A percentile compares a stretch with the other conserved stretches of the same genome.
Evolutionary conservation across 2,888 invertebrate species (phyloP).

Genomic region (Galerucella pusilla): DNA sequence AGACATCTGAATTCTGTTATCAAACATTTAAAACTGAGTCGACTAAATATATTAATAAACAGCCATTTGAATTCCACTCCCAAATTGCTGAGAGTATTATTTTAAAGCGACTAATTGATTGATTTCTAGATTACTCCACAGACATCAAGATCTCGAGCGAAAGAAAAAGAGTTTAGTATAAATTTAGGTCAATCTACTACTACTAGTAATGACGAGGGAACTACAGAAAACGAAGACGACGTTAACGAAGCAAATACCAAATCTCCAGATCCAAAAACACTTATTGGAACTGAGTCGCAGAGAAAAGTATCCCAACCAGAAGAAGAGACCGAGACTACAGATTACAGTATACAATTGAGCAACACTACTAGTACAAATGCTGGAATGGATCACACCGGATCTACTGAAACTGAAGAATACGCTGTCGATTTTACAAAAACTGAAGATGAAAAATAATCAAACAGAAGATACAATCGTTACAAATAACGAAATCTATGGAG

Average conservation of each 20-base stretch:
- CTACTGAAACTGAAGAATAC: not conserved
- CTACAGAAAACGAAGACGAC: not conserved
- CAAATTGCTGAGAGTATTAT: too few relatives aligned
- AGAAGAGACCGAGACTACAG: not conserved
- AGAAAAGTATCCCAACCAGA: not conserved
- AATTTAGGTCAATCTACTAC: not conserved
- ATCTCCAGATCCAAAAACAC: not conserved
- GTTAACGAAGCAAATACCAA: not conserved
- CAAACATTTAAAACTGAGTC: too few relatives aligned
- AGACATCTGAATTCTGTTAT: too few relatives aligned
- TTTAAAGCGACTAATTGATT: too few relatives aligned
- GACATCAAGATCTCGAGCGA: not conserved
- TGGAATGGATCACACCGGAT: not conserved
- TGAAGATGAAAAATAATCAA: not conserved
- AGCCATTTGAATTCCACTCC: too few relatives aligned
- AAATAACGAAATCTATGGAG: not conserved
- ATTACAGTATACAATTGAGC: slow-evolving; percentile 33
- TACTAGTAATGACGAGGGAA: not conserved
- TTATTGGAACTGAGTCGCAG: not conserved
- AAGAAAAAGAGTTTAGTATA: slow-evolving; percentile 11
- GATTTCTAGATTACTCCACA: not conserved
- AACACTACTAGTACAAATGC: slow-evolving; percentile 28
- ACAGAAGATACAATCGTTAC: not conserved
- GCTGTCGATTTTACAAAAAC: not conserved
- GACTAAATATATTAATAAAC: too few relatives aligned